Conservation (phyloP, 92 coral and sea anemone genomes). For the Umimayanthus chanpuru region DNA sequence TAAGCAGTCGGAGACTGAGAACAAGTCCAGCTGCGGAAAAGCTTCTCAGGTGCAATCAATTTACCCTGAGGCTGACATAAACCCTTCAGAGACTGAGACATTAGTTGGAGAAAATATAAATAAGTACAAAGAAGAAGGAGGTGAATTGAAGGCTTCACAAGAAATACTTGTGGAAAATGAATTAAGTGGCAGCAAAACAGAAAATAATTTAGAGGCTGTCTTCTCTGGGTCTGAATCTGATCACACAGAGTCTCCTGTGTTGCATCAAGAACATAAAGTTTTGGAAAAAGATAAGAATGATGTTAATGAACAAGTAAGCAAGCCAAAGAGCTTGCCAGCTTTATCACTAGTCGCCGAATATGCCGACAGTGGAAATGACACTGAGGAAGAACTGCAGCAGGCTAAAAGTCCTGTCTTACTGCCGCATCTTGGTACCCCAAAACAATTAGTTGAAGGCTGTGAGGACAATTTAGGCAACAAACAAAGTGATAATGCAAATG, state of each 20-base stretch:
- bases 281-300: background rate
- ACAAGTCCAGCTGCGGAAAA: background rate
- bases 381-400: slow-evolving; percentile 46
- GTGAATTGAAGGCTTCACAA: background rate
- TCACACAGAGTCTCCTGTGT: background rate
- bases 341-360: slow-evolving; percentile 49
- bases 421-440: background rate
- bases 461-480: background rate
- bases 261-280: background rate
- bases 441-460: background rate
- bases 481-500: background rate
- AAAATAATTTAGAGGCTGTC: background rate
- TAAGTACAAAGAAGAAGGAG: background rate
- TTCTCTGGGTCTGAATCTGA: slow-evolving; percentile 34
- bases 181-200: background rate
- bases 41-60: background rate
- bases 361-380: slow-evolving; percentile 59
- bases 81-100: background rate
- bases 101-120: background rate
- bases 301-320: background rate
- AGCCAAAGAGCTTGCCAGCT: slow-evolving; percentile 22
- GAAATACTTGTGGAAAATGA: background rate
- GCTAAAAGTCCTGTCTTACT: background rate
- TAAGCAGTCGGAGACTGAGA: background rate
- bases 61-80: background rate